Conservation (phyloP, 64 coral and sea anemone genomes). For the Anthopleura sola region DNA sequence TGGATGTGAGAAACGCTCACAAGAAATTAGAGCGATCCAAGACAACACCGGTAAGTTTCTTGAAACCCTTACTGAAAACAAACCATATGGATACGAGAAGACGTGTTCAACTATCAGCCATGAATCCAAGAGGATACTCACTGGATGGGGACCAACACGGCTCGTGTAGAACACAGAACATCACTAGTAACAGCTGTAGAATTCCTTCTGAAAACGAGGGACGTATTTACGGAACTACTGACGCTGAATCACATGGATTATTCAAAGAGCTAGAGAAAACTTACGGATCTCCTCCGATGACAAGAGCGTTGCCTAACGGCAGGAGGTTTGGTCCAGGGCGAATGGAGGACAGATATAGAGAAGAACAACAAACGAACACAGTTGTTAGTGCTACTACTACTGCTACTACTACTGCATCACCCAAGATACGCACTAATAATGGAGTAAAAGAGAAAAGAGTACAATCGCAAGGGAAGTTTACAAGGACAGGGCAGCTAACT, state of each 20-base stretch:
- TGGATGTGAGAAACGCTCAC: not conserved
- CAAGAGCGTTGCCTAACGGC: not conserved
- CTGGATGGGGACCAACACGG: not conserved
- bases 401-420: not conserved
- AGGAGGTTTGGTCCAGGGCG: not conserved
- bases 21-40: constrained; percentile 70
- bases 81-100: constrained; percentile 38
- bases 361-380: not conserved
- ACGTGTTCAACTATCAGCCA: constrained; percentile 32
- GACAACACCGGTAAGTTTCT: constrained; percentile 49
- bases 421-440: not conserved
- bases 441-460: not conserved
- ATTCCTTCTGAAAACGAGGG: not conserved
- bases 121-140: not conserved
- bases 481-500: not conserved
- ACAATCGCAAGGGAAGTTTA: not conserved
- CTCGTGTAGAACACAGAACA: not conserved
- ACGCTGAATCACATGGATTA: not conserved
- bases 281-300: not conserved
- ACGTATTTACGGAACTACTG: not conserved
- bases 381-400: not conserved
- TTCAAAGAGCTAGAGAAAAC: constrained; percentile 1
- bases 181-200: not conserved
- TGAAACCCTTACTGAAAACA: constrained; percentile 60
- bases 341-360: not conserved